Evolutionary conservation across 2,797 vertebrate species (phyloP).

Genomic region (Arnoldichthys spilopterus): DNA sequence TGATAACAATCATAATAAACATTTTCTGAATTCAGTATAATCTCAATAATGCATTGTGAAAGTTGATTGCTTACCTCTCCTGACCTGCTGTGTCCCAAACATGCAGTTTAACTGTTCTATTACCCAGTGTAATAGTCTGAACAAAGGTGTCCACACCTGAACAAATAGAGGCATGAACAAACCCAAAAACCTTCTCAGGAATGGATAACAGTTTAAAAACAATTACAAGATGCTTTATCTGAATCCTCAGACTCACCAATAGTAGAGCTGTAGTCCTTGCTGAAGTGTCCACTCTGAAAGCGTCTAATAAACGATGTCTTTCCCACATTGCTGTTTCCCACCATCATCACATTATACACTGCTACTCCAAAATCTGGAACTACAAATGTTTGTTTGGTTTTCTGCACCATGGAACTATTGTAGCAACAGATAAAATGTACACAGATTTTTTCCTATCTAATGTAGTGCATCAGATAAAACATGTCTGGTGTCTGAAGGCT

Average conservation of each 20-base stretch:
- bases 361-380: conserved; percentile 56
- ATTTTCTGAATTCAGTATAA: not conserved
- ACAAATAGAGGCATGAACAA: conserved; percentile 13
- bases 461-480: not conserved
- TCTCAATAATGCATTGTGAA: not conserved
- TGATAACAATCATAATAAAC: conserved; percentile 26
- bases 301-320: conserved; percentile 91
- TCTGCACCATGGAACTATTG: not conserved
- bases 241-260: conserved; percentile 78
- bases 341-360: conserved; percentile 85
- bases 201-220: not conserved
- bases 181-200: not conserved
- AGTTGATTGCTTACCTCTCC: conserved; percentile 80
- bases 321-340: conserved; percentile 90
- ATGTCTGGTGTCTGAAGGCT: not conserved
- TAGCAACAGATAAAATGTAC: not conserved
- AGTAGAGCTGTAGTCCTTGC: conserved; percentile 73
- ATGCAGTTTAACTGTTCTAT: conserved; percentile 79
- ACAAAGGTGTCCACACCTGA: conserved; percentile 88
- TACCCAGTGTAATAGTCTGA: conserved; percentile 83
- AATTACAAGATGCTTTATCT: not conserved
- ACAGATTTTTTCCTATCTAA: not conserved
- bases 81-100: conserved; percentile 98
- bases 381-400: conserved; percentile 2
- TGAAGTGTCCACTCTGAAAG: conserved; percentile 78